A percentile compares a stretch with the other conserved stretches of the same genome.
phyloP scores from a whole-genome alignment of 1,140 invertebrate genomes.

The Adoxophyes honmai region DNA sequence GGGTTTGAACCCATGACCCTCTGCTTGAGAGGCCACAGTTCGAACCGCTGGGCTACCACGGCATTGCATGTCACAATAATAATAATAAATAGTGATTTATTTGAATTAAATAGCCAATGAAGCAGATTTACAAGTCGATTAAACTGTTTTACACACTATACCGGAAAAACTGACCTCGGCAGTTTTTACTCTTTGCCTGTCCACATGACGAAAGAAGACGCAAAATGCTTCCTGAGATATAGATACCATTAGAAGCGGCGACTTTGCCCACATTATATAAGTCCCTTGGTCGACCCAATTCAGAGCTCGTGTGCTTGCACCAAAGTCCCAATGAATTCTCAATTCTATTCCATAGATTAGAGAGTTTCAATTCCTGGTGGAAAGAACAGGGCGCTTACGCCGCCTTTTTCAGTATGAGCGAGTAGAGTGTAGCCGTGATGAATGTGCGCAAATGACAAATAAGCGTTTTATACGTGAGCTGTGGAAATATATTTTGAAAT shows the following conservation, averaged over 20 bases:
- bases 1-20: too few relatives aligned
- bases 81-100: too few relatives aligned
- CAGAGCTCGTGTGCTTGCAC: not conserved
- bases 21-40: too few relatives aligned
- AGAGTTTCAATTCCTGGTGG: not conserved
- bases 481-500: too few relatives aligned
- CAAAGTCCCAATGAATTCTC: not conserved
- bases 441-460: not conserved
- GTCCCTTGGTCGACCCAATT: slow-evolving; percentile 10
- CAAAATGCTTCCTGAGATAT: not conserved
- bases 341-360: not conserved
- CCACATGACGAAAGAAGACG: not conserved
- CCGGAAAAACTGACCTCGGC: too few relatives aligned
- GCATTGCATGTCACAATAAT: too few relatives aligned
- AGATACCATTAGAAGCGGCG: not conserved
- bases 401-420: not conserved
- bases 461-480: not conserved
- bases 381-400: not conserved
- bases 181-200: too few relatives aligned
- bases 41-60: too few relatives aligned
- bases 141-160: too few relatives aligned
- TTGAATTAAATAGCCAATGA: too few relatives aligned
- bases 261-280: slow-evolving; percentile 5
- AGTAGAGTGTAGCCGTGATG: not conserved
- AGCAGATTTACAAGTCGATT: too few relatives aligned